These are phyloP conservation scores for Hyla sarda DNA, from an alignment of 2,113 vertebrate species.

Conservation along the genomic window DNA sequence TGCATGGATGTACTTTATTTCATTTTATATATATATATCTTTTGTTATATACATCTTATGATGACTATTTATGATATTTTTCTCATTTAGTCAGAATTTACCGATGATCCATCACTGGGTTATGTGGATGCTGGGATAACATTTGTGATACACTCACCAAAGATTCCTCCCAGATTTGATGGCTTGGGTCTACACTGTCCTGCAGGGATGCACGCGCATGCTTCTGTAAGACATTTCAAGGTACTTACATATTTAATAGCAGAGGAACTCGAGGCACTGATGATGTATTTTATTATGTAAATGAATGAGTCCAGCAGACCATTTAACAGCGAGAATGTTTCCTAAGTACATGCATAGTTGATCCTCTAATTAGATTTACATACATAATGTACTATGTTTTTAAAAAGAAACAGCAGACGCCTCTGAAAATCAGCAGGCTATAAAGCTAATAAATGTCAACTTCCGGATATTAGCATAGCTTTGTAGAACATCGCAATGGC, in stretches of 20 bases:
- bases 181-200: conserved; percentile 72
- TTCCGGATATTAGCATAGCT: conserved; percentile 9
- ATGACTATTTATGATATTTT: not conserved
- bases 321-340: conserved; percentile 17
- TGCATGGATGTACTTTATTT: no score
- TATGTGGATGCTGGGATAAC: conserved; percentile 73
- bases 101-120: conserved; percentile 71
- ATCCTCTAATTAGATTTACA: conserved; percentile 22
- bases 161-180: conserved; percentile 71
- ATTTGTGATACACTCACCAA: conserved; percentile 74
- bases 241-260: conserved; percentile 63
- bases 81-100: conserved; percentile 70
- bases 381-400: conserved; percentile 37
- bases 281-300: conserved; percentile 7
- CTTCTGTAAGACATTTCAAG: conserved; percentile 73
- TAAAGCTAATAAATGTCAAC: conserved; percentile 45
- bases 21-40: no score
- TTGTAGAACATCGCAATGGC: conserved; percentile 40
- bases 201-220: conserved; percentile 69
- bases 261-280: not conserved
- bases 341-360: not conserved
- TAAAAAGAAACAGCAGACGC: not conserved
- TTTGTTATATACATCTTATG: not conserved
- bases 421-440: conserved; percentile 21
- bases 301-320: not conserved